phyloP scores from a whole-genome alignment of 2,797 vertebrate species.

The Anisognathus igniventris region DNA sequence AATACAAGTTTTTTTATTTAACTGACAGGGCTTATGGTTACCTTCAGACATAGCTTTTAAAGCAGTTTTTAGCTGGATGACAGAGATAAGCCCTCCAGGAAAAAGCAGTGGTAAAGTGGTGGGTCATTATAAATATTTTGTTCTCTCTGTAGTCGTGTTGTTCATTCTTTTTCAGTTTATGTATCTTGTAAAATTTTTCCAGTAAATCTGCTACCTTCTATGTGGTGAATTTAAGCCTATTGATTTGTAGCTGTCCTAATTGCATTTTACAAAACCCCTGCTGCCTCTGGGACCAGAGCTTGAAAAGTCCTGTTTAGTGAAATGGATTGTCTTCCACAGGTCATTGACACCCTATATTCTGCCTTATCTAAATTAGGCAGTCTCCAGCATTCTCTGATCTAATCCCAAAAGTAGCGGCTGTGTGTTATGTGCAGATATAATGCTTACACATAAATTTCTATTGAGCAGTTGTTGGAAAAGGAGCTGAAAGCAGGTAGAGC shows the following conservation, averaged over 20 bases:
- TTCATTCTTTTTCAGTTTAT: slow-evolving; percentile 3
- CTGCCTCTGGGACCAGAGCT: not conserved
- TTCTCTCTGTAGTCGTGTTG: not conserved
- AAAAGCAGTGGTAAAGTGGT: not conserved
- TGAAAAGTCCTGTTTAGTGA: not conserved
- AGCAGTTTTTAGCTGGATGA: not conserved
- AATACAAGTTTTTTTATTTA: not conserved
- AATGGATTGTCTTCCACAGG: slow-evolving; percentile 1
- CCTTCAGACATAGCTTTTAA: not conserved
- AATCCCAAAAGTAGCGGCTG: not conserved
- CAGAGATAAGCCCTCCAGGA: not conserved
- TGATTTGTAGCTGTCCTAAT: slow-evolving; percentile 30
- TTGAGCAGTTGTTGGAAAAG: not conserved
- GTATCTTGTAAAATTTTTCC: not conserved
- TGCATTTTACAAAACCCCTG: not conserved
- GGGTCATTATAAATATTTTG: slow-evolving; percentile 3
- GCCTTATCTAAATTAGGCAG: slow-evolving; percentile 9
- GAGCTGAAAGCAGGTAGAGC: slow-evolving; percentile 11
- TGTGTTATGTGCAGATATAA: not conserved
- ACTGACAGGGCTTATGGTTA: not conserved
- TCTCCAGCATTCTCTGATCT: not conserved
- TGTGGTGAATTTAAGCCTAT: not conserved
- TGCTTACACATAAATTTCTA: not conserved
- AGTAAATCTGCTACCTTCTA: slow-evolving; percentile 5
- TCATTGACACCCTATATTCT: not conserved